Percentiles rank a stretch among this genome's conserved stretches.
Conservation (phyloP, 2,888 invertebrate genomes). For the Macrophya alboannulata region DNA sequence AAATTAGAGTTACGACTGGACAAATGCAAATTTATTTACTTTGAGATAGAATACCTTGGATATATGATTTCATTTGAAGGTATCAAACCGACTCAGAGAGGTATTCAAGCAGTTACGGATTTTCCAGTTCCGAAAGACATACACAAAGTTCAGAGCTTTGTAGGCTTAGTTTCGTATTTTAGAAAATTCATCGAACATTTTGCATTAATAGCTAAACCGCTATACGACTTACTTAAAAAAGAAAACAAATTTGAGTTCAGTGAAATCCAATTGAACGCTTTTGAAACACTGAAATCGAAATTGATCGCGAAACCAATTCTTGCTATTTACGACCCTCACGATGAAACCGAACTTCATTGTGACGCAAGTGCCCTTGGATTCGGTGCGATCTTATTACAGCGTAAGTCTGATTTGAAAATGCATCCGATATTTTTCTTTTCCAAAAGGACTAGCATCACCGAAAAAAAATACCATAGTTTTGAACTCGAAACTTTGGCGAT, state of each 20-base stretch:
- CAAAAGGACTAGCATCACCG: background rate
- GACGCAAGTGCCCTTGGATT: constrained; percentile 61
- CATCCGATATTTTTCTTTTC: constrained; percentile 36
- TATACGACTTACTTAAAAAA: constrained; percentile 63
- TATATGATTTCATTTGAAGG: constrained; percentile 21
- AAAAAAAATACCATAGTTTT: constrained; percentile 9
- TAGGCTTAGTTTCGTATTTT: constrained; percentile 68
- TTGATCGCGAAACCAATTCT: constrained; percentile 61
- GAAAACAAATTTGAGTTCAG: constrained; percentile 64
- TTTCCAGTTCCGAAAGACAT: constrained; percentile 58
- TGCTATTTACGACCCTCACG: constrained; percentile 60
- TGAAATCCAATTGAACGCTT: constrained; percentile 62
- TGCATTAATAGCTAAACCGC: constrained; percentile 13
- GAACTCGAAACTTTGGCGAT: constrained; percentile 6
- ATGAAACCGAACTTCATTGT: constrained; percentile 60
- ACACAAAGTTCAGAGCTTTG: constrained; percentile 60
- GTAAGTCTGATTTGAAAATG: constrained; percentile 10
- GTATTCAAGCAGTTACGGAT: constrained; percentile 48
- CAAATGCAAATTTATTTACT: background rate
- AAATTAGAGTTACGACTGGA: background rate
- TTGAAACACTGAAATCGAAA: constrained; percentile 58
- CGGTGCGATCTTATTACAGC: constrained; percentile 60
- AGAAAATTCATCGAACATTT: constrained; percentile 62
- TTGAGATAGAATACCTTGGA: constrained; percentile 3
- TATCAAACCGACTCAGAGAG: constrained; percentile 48